phyloP scores from a whole-genome alignment of 1,140 invertebrate genomes.

The Achroia grisella region DNA sequence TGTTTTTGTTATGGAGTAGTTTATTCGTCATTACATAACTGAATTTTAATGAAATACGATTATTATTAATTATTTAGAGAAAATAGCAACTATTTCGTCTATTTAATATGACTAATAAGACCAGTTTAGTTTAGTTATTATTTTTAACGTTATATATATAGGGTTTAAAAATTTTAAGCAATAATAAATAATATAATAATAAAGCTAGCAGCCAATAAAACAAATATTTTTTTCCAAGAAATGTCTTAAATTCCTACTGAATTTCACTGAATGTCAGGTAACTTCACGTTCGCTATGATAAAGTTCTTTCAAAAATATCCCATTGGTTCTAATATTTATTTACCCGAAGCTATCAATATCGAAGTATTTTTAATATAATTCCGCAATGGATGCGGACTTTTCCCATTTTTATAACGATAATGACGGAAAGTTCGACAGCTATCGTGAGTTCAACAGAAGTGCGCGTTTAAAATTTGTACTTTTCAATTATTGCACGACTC shows the following conservation, averaged over 20 bases:
- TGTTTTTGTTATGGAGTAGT: not conserved
- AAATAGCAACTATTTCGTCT: too few species aligned
- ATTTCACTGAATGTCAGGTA: conserved; percentile 31
- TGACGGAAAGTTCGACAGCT: conserved; percentile 24
- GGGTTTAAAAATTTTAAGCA: not conserved
- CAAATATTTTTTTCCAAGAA: too few species aligned
- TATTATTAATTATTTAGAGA: too few species aligned
- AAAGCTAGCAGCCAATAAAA: too few species aligned
- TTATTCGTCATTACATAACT: too few species aligned
- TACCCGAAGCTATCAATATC: conserved; percentile 10
- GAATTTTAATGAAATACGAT: too few species aligned
- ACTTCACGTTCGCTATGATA: conserved; percentile 18
- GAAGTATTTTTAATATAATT: conserved; percentile 29
- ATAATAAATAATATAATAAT: not conserved
- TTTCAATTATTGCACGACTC: conserved; percentile 28
- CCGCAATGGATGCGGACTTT: conserved; percentile 20
- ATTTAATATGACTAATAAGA: too few species aligned
- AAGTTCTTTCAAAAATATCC: conserved; percentile 28
- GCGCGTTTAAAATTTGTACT: conserved; percentile 22
- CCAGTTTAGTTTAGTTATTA: too few species aligned
- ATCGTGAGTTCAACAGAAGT: conserved; percentile 8
- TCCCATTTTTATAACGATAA: conserved; percentile 35
- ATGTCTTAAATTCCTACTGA: too few species aligned
- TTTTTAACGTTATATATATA: too few species aligned
- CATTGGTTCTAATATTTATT: conserved; percentile 30